Percentiles rank a stretch among this genome's conserved stretches.
Evolutionary conservation across 2,888 invertebrate species (phyloP).

Genomic region (Hydriomena furcata): DNA sequence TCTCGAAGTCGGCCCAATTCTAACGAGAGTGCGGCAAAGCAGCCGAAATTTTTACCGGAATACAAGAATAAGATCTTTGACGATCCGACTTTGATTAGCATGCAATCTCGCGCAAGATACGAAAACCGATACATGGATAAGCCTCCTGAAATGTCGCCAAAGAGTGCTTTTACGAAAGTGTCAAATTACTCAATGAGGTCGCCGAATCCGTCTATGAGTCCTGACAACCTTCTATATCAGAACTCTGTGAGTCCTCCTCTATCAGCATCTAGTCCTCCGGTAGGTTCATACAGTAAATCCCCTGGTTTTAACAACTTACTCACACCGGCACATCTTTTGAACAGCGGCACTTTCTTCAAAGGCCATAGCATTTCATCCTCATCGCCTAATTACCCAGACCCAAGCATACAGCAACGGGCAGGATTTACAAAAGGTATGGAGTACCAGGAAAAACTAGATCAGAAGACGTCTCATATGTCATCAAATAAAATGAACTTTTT

Average conservation of each 20-base stretch:
- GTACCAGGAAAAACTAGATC: conserved; percentile 63
- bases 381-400: conserved; percentile 75
- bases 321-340: conserved; percentile 72
- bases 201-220: conserved; percentile 89
- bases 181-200: conserved; percentile 80
- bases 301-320: conserved; percentile 69
- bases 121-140: conserved; percentile 74
- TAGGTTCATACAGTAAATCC: conserved; percentile 61
- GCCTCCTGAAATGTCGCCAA: conserved; percentile 79
- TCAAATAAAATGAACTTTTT: conserved; percentile 81
- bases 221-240: conserved; percentile 90
- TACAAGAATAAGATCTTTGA: conserved; percentile 85
- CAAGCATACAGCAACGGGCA: conserved; percentile 58
- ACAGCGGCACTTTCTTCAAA: conserved; percentile 83
- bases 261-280: conserved; percentile 83
- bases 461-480: conserved; percentile 61
- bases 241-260: conserved; percentile 90
- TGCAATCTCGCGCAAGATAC: conserved; percentile 79
- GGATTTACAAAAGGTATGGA: conserved; percentile 61
- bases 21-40: conserved; percentile 80
- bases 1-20: conserved; percentile 80
- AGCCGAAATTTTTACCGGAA: conserved; percentile 77
- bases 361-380: conserved; percentile 72
- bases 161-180: conserved; percentile 95
- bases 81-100: conserved; percentile 80